phyloP scores from a whole-genome alignment of 1,140 invertebrate genomes.

The Solen grandis region DNA sequence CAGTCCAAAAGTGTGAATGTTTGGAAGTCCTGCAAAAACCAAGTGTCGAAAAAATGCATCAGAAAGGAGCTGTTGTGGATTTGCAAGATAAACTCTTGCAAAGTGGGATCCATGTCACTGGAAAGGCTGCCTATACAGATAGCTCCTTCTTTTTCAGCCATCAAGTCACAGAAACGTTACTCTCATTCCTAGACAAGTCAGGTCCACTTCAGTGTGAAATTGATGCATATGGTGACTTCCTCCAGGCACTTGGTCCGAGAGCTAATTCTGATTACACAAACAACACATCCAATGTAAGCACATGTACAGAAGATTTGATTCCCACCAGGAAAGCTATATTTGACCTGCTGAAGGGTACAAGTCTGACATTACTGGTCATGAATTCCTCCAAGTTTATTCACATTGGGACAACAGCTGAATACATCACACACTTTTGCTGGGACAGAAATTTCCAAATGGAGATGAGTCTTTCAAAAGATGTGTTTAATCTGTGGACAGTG shows the following conservation, averaged over 20 bases:
- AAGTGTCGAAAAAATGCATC: slow-evolving; percentile 75
- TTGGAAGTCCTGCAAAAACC: slow-evolving; percentile 82
- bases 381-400: slow-evolving; percentile 82
- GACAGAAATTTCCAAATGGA: slow-evolving; percentile 72
- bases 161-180: slow-evolving; percentile 77
- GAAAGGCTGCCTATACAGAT: slow-evolving; percentile 80
- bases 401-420: slow-evolving; percentile 82
- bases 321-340: slow-evolving; percentile 74
- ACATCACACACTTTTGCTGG: slow-evolving; percentile 78
- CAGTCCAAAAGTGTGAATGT: slow-evolving; percentile 72
- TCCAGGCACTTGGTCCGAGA: slow-evolving; percentile 80
- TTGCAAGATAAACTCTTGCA: slow-evolving; percentile 59
- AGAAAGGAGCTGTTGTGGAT: slow-evolving; percentile 76
- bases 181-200: slow-evolving; percentile 74
- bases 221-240: slow-evolving; percentile 82
- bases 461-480: slow-evolving; percentile 71
- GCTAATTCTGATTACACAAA: slow-evolving; percentile 74
- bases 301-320: slow-evolving; percentile 61
- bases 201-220: slow-evolving; percentile 80
- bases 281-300: slow-evolving; percentile 72
- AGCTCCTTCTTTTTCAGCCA: slow-evolving; percentile 81
- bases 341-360: slow-evolving; percentile 70
- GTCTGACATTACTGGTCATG: slow-evolving; percentile 78
- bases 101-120: slow-evolving; percentile 59
- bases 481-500: slow-evolving; percentile 67